phyloP scores from a whole-genome alignment of 2,797 vertebrate species.

The Chloroceryle amazona region DNA sequence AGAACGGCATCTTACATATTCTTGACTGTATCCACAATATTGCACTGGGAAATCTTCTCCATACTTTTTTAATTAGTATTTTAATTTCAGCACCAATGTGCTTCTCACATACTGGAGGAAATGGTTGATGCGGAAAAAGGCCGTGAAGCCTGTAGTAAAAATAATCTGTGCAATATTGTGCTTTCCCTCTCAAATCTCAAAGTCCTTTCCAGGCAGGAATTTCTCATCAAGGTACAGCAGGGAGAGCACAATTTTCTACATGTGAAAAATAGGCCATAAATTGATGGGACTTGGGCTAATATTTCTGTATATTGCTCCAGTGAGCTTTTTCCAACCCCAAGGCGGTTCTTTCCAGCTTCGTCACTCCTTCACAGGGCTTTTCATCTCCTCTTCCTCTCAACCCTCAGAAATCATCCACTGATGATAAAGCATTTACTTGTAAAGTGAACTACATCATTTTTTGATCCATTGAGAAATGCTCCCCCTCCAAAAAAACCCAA shows the following conservation, averaged over 20 bases:
- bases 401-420: neutral
- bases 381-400: neutral
- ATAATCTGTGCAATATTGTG: neutral
- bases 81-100: neutral
- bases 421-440: neutral
- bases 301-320: neutral
- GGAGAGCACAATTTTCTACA: neutral
- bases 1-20: accelerated
- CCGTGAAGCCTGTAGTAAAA: neutral
- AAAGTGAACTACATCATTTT: neutral
- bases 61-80: neutral
- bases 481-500: accelerated
- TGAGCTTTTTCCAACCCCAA: neutral
- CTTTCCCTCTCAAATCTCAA: neutral
- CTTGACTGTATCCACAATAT: neutral
- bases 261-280: neutral
- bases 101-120: neutral
- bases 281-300: neutral
- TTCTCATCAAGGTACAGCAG: neutral
- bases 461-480: neutral
- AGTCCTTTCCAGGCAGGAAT: neutral
- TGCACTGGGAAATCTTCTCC: accelerated
- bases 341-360: neutral
- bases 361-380: neutral
- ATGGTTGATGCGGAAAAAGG: neutral